These are phyloP conservation scores for Pachypsylla venusta DNA, from an alignment of 1,140 invertebrate genomes.

Conservation along the genomic window DNA sequence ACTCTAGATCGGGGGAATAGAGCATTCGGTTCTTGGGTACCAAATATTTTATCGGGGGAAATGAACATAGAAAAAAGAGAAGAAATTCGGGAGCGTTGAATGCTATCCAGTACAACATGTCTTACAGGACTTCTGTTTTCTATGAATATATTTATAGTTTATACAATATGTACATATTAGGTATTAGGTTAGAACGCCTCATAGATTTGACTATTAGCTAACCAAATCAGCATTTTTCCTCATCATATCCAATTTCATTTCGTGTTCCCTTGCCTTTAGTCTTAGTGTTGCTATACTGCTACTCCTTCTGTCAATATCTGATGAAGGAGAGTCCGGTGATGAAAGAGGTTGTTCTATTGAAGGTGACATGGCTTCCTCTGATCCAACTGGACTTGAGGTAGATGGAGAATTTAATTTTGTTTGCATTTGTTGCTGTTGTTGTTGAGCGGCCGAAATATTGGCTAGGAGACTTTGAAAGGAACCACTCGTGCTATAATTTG, in stretches of 20 bases:
- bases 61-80: no score
- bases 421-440: conserved; percentile 31
- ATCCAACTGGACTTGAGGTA: conserved; percentile 30
- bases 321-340: conserved; percentile 28
- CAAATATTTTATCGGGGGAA: no score
- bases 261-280: conserved; percentile 82
- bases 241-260: conserved; percentile 41
- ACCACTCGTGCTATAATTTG: conserved; percentile 42
- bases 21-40: no score
- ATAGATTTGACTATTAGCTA: background rate
- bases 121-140: no score
- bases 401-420: conserved; percentile 27
- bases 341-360: conserved; percentile 25
- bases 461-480: conserved; percentile 73
- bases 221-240: background rate
- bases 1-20: no score
- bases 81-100: no score
- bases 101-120: no score
- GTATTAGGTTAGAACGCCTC: background rate
- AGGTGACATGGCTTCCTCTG: conserved; percentile 35
- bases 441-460: conserved; percentile 55
- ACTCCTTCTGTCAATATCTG: conserved; percentile 60
- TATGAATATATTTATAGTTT: no score
- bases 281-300: conserved; percentile 80
- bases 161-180: no score